Conservation (phyloP, 2,113 vertebrate genomes). For the Pluvialis apricaria region DNA sequence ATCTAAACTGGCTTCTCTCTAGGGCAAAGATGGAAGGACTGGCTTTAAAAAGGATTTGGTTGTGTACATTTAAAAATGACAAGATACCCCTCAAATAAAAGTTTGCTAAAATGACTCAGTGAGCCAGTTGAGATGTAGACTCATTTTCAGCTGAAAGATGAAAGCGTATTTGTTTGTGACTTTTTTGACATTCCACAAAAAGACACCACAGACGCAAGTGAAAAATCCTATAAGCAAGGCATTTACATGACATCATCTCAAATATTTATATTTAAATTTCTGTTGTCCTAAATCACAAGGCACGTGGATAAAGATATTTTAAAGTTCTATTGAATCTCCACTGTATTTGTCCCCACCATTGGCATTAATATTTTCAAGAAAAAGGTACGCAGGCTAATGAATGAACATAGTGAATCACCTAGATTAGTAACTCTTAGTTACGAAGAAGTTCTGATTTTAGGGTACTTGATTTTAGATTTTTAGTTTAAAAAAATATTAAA, state of each 20-base stretch:
- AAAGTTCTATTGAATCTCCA: background rate
- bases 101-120: constrained; percentile 20
- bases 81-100: constrained; percentile 31
- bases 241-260: background rate
- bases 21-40: background rate
- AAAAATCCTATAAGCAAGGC: background rate
- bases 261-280: background rate
- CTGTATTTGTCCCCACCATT: background rate
- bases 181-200: background rate
- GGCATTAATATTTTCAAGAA: background rate
- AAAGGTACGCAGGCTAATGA: background rate
- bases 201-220: background rate
- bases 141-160: constrained; percentile 25
- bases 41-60: constrained; percentile 41
- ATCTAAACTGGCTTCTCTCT: background rate
- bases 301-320: constrained; percentile 2
- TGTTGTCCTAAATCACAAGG: background rate
- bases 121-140: constrained; percentile 16
- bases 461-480: background rate
- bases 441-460: background rate
- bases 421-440: background rate
- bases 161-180: background rate
- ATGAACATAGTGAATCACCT: background rate
- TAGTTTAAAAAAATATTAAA: background rate
- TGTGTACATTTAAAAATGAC: background rate